phyloP scores from a whole-genome alignment of 2,113 vertebrate genomes.

The Datnioides undecimradiatus region DNA sequence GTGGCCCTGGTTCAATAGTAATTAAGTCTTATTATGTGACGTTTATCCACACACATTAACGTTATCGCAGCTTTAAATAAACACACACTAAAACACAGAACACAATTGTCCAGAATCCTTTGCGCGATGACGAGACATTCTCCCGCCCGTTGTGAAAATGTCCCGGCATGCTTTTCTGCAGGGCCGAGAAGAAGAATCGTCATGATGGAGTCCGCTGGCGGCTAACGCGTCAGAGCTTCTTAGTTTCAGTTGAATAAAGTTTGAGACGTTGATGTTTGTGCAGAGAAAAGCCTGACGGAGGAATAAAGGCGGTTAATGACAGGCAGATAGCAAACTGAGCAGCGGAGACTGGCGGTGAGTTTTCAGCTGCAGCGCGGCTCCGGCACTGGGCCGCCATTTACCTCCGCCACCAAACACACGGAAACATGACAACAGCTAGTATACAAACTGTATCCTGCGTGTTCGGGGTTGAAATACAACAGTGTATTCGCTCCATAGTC shows the following conservation, averaged over 20 bases:
- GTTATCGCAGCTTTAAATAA: no score
- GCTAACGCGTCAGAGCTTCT: conserved; percentile 45
- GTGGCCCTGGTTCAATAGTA: no score
- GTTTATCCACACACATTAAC: no score
- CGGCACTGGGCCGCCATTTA: conserved; percentile 72
- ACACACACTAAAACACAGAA: no score
- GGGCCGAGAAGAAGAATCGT: conserved; percentile 56
- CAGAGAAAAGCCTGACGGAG: conserved; percentile 13
- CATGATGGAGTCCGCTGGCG: conserved; percentile 68
- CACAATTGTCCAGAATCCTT: conserved; percentile 26
- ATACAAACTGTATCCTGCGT: no score
- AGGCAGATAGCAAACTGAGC: conserved; percentile 48
- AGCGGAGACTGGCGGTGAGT: conserved; percentile 73
- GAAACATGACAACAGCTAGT: background rate
- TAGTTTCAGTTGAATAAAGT: conserved; percentile 26
- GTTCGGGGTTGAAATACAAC: accelerated
- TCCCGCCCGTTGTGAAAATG: conserved; percentile 45
- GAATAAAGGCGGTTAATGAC: conserved; percentile 29
- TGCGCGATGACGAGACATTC: background rate
- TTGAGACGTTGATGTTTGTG: conserved; percentile 20
- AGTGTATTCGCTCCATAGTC: background rate
- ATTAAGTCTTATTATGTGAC: no score
- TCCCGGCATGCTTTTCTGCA: conserved; percentile 62
- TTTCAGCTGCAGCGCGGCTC: conserved; percentile 21
- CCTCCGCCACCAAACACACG: background rate